Base-by-base conservation (phyloP, 2,797 vertebrate species). In the Ctenopoma multispine region DNA sequence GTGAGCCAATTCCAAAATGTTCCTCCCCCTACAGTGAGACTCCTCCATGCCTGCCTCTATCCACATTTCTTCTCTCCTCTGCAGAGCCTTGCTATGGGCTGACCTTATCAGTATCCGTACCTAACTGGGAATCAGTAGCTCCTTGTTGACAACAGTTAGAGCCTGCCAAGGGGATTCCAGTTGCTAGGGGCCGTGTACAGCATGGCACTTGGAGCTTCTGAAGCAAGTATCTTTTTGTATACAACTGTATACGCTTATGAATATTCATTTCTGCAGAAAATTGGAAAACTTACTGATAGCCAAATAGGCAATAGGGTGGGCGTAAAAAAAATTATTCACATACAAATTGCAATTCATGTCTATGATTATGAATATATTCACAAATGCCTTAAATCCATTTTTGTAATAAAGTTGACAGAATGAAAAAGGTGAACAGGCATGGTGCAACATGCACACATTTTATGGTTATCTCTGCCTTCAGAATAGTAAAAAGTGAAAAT, bases 91-190 rank as follows among this genome's bases (percentile, higher is more conserved):
- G 72, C 72, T 72, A 43, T 58, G 50, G 56, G 65, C 80, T 65
- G 72, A 69, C 72, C 72, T 65, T 79, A 79, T 85, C 78, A 79
- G 81, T 72, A 75, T 83, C 62, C 71, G 55, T 71, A 83, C 77
- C 75, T 82, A 86, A 81, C 75, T 81, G 66, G 79, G 77, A 87
- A 83, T 86, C 80, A 82, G 87, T 63, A 72, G 75, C 80, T 85
- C 77, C 84, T 86, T 88, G 84, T 86, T 86, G 77, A 84, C 74
- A 79, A 77, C 72, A 60, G 76, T 84, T 77, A 65, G 69, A 69
- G 79, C 34, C 78, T 83, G 75, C 72, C 72, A 76, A 56, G 80
- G 71, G 81, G 75, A 83, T 79, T 77, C 66, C 77, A 74, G 86
- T 84, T 87, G 72, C 86, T 83, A 62, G 77, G 83, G 77, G 79